Evolutionary conservation across 2,113 vertebrate species (phyloP), one percentile per base, ranked within the genome.

Genomic region (Suricata suricatta): DNA sequence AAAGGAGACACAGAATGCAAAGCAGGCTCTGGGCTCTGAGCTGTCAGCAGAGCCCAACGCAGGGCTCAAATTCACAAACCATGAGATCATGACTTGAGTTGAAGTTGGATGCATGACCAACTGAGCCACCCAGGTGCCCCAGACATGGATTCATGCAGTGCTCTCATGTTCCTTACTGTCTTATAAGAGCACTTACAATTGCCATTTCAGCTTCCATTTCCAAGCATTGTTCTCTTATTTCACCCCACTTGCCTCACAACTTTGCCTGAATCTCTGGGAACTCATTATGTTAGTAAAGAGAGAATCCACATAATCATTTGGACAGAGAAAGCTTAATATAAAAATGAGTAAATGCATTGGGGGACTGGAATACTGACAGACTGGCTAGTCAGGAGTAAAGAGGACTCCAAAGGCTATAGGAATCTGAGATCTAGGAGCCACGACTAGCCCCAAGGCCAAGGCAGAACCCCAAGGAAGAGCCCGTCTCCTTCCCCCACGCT

Each of bases 391-490:
- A 38, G 29, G 50, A n/a, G 57, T 6, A 41, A 81, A 50, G 2
- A 54, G 29, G 31, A 38, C 63, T 17, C 15, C 16, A 14, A 52
- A 57, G 83, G 27, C 29, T 19, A 68, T 38, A 25, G 10, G 19
- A 41, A 72, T 47, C 1, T 9, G 13, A 8, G 17, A 60, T 60
- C 57, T 19, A 29, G 38, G 33, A 29, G 23, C 29, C 31, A n/a
- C 3, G 13, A 11, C 13, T 3, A 12, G 60, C n/a, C 57, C 31
- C 5, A 7, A 0, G 33, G 33, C 1, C 5, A 7, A 85, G 80
- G n/a, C 0, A 25, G 6, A 8, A 10, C 9, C 3, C 52, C 15
- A 9, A 29, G 1, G 33, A 17, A 13, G 31, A 25, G 11, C 2
- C 3, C 9, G 2, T 5, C 47, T 90, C 60, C 64, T 80, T 19